Percentiles rank a stretch among this genome's conserved stretches.
These are phyloP conservation scores for Onthophagus taurus DNA, from an alignment of 1,140 invertebrate species.

Conservation along the genomic window DNA sequence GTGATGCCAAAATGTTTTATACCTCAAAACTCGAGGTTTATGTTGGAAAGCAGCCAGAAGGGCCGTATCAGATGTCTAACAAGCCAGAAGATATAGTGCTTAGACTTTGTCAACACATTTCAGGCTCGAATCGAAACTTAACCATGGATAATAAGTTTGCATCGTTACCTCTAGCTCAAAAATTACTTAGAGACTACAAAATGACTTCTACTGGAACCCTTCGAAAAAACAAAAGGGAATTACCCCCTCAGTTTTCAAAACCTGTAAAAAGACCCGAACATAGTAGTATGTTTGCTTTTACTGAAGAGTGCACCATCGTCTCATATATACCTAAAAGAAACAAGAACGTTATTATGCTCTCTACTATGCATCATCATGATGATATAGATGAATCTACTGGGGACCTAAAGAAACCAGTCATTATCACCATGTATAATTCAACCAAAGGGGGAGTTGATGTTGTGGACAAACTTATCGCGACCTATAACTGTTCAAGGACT, in stretches of 20 bases:
- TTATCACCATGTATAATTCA: constrained; percentile 33
- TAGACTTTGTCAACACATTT: neutral
- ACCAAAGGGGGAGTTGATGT: constrained; percentile 41
- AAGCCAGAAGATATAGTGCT: neutral
- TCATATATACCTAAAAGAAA: constrained; percentile 28
- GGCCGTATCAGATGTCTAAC: neutral
- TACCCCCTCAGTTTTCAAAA: constrained; percentile 15
- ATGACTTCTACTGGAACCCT: constrained; percentile 22
- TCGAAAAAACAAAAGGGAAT: constrained; percentile 26
- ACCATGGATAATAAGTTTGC: constrained; percentile 2
- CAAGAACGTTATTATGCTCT: constrained; percentile 28
- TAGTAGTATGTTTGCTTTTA: constrained; percentile 18
- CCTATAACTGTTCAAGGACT: constrained; percentile 22
- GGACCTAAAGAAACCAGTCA: constrained; percentile 15
- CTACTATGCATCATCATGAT: constrained; percentile 23
- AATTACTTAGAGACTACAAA: constrained; percentile 11
- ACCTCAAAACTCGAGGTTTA: constrained; percentile 17
- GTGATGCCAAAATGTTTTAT: constrained; percentile 30
- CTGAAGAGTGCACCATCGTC: constrained; percentile 15
- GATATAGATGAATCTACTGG: constrained; percentile 20
- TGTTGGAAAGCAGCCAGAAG: constrained; percentile 17
- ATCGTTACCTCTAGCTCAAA: neutral
- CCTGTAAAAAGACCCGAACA: constrained; percentile 4
- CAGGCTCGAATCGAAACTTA: neutral
- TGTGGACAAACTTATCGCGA: constrained; percentile 37